phyloP scores from a whole-genome alignment of 2,888 invertebrate genomes.

The Apantesis nais region DNA sequence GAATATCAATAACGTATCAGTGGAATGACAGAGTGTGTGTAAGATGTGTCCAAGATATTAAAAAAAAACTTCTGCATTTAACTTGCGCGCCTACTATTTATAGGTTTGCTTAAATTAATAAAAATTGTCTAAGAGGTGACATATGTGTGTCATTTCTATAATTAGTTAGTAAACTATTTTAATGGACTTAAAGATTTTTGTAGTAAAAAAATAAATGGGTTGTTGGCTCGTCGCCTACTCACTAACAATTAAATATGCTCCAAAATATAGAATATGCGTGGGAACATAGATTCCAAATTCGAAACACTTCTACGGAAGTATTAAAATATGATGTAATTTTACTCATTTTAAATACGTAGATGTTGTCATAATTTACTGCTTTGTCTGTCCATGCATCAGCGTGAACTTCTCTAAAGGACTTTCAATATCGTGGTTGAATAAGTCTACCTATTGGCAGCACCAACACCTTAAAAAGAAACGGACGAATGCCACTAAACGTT shows the following conservation, averaged over 20 bases:
- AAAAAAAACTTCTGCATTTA: no score
- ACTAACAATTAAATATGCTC: neutral
- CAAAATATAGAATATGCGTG: neutral
- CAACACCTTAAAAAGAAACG: neutral
- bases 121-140: neutral
- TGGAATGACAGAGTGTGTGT: no score
- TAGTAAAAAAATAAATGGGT: constrained; percentile 14
- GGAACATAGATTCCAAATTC: neutral
- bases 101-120: neutral
- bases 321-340: neutral
- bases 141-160: constrained; percentile 4
- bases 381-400: no score
- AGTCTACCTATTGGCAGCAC: neutral
- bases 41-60: no score
- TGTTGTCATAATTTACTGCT: no score
- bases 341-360: neutral
- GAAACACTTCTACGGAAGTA: no score
- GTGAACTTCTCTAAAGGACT: neutral
- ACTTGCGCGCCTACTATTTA: neutral
- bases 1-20: no score
- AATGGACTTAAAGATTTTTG: neutral
- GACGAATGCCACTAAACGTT: neutral
- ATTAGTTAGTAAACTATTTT: neutral
- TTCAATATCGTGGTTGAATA: neutral
- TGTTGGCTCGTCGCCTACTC: constrained; percentile 12